Evolutionary conservation across 2,888 invertebrate species (phyloP).

Genomic region (Mesoligia furuncula): DNA sequence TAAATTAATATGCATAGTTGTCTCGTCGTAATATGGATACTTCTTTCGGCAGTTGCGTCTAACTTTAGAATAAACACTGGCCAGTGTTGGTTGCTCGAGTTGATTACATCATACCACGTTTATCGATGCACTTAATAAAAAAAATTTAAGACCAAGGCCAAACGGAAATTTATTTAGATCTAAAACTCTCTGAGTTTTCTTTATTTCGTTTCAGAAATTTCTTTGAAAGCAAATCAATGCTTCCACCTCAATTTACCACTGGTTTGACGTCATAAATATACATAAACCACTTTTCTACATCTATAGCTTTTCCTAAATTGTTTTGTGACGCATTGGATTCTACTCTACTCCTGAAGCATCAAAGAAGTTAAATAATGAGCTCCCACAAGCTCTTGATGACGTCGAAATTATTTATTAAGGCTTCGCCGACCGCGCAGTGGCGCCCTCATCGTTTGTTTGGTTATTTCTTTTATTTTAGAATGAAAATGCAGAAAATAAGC

Average conservation of each 20-base stretch:
- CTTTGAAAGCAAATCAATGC: constrained; percentile 12
- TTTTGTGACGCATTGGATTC: neutral
- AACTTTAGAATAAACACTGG: constrained; percentile 39
- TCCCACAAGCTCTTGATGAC: neutral
- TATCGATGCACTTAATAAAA: constrained; percentile 37
- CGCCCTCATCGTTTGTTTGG: too few relatives aligned
- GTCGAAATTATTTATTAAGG: neutral
- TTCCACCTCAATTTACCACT: neutral
- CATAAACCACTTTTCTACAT: neutral
- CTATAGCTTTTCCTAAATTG: neutral
- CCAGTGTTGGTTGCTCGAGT: constrained; percentile 26
- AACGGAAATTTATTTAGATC: constrained; percentile 51
- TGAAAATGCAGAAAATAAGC: too few relatives aligned
- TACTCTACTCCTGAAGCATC: neutral
- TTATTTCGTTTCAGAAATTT: constrained; percentile 23
- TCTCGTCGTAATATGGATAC: constrained; percentile 26
- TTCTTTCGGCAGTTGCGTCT: constrained; percentile 34
- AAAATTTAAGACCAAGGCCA: constrained; percentile 54
- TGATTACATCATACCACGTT: constrained; percentile 56
- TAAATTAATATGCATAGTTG: constrained; percentile 60
- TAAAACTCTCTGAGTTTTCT: constrained; percentile 23
- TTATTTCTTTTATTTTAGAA: too few relatives aligned
- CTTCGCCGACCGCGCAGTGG: too few relatives aligned
- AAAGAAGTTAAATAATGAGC: neutral
- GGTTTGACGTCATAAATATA: constrained; percentile 5